Evolutionary conservation across 2,113 vertebrate genomes (phyloP).

Genomic region (Thunnus maccoyii): DNA sequence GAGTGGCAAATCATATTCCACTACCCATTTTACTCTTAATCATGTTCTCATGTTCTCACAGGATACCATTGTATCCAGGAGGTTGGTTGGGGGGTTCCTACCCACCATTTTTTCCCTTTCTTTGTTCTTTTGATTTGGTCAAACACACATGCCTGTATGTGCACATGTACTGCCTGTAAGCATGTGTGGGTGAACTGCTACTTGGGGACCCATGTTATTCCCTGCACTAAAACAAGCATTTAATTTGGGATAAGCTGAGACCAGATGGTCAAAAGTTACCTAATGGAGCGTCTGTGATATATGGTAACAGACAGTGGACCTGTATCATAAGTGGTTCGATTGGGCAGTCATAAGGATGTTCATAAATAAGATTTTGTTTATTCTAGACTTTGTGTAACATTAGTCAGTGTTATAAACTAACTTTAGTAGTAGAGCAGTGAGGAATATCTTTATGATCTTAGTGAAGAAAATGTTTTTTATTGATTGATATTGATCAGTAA

Average conservation of each 20-base stretch:
- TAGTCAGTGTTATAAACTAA: neutral
- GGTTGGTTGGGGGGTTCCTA: neutral
- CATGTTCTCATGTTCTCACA: conserved; percentile 5
- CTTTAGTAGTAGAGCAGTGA: neutral
- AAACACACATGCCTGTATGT: neutral
- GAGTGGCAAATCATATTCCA: neutral
- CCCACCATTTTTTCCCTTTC: accelerated
- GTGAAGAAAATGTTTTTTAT: neutral
- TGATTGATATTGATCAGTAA: too few species aligned
- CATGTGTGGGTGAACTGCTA: neutral
- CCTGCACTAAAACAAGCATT: conserved; percentile 2
- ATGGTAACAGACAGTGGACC: neutral
- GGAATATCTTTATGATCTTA: neutral
- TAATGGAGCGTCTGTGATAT: neutral
- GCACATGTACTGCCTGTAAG: neutral
- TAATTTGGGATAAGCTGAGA: neutral
- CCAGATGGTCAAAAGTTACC: neutral
- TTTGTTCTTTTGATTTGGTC: neutral
- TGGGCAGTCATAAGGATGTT: neutral
- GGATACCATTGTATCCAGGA: neutral
- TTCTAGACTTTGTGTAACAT: neutral
- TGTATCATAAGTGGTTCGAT: neutral
- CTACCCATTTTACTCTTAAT: neutral
- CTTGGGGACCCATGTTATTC: neutral
- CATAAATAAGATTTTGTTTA: neutral